Conservation (phyloP, 2,888 invertebrate species). For the Melanotus villosus region DNA sequence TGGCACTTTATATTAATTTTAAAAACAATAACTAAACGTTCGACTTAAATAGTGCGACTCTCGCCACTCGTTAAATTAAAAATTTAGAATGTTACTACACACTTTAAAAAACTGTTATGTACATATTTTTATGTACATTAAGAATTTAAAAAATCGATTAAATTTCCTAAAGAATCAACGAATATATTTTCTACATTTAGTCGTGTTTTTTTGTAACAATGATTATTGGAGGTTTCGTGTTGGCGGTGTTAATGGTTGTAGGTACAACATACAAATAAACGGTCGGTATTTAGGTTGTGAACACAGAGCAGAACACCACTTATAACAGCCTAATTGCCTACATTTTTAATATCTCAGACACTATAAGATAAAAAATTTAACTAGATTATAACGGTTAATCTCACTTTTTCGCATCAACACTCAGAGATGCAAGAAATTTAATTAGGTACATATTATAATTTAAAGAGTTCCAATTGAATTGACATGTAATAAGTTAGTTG, state of each 20-base stretch:
- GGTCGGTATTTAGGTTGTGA: constrained; percentile 37
- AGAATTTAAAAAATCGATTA: too few species aligned
- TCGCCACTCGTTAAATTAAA: too few species aligned
- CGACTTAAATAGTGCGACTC: too few species aligned
- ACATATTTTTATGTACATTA: too few species aligned
- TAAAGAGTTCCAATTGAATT: constrained; percentile 55
- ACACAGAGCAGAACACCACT: constrained; percentile 47
- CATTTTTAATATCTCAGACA: constrained; percentile 59
- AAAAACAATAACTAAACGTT: too few species aligned
- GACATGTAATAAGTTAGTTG: constrained; percentile 63
- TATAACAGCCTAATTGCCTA: constrained; percentile 52
- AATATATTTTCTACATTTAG: background rate
- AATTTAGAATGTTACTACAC: too few species aligned
- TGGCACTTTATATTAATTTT: too few species aligned
- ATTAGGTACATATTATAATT: constrained; percentile 48
- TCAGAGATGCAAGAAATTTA: constrained; percentile 65
- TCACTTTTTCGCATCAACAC: constrained; percentile 71
- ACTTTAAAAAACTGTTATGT: too few species aligned
- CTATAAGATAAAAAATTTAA: constrained; percentile 63
- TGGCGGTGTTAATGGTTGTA: constrained; percentile 35
- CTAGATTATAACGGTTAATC: constrained; percentile 68
- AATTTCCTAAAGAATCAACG: background rate
- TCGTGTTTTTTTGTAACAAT: constrained; percentile 51
- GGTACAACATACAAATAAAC: constrained; percentile 56
- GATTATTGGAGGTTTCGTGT: constrained; percentile 62